Conservation (phyloP, 2,888 invertebrate species). For the Leptogaster cylindrica region DNA sequence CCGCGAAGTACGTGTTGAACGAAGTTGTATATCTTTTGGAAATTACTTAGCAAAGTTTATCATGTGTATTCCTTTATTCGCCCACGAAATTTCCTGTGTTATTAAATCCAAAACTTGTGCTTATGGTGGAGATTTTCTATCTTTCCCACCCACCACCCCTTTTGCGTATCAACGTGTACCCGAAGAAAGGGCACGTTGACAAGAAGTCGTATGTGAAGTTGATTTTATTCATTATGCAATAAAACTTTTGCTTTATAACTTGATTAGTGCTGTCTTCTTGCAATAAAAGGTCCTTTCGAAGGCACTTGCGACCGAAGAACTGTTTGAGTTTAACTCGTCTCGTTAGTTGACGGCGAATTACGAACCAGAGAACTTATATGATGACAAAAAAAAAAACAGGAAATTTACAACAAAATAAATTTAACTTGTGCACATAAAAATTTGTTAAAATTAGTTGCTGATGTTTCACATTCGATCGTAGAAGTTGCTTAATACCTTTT, state of each 20-base stretch:
- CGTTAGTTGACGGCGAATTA: constrained; percentile 29
- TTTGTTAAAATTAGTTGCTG: constrained; percentile 18
- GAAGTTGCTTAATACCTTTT: too few relatives aligned
- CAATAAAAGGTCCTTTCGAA: constrained; percentile 32
- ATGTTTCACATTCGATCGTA: too few relatives aligned
- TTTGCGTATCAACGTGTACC: not conserved
- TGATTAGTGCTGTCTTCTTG: constrained; percentile 35
- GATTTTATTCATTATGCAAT: constrained; percentile 39
- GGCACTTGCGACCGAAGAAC: constrained; percentile 22
- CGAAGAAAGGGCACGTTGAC: constrained; percentile 11
- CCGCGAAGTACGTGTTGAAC: constrained; percentile 14
- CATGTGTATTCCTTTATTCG: constrained; percentile 31
- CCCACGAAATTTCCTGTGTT: constrained; percentile 37
- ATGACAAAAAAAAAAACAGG: too few relatives aligned
- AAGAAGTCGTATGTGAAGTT: constrained; percentile 24
- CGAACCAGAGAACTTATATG: constrained; percentile 11
- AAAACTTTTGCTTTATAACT: constrained; percentile 40
- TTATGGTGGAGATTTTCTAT: constrained; percentile 20
- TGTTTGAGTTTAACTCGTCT: constrained; percentile 18
- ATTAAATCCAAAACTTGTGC: constrained; percentile 33
- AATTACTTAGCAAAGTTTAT: constrained; percentile 32
- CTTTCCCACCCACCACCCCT: not conserved
- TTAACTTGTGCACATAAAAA: constrained; percentile 22
- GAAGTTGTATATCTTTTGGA: constrained; percentile 15
- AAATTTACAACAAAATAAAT: constrained; percentile 30